Base-by-base conservation (phyloP, 1,140 invertebrate genomes). In the Andrena cerasifolii region DNA sequence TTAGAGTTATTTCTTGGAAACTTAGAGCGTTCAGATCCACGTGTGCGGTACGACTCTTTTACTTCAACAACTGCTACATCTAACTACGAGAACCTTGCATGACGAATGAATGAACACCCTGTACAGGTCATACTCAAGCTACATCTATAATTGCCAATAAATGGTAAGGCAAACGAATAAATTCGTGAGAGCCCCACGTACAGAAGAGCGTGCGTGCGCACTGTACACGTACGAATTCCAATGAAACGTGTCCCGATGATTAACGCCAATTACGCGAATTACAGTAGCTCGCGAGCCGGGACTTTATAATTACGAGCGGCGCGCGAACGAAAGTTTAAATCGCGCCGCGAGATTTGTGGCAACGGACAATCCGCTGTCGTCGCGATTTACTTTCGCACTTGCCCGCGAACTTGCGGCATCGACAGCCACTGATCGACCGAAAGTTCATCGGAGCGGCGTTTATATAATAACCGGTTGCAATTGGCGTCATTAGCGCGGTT, bases 401-500 rank as follows among this genome's bases (percentile, higher is more conserved):
- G 51, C 21, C 4, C 16, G 40, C 40, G 40, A 63, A 63, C 33
- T 51, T n/a, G 8, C 12, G 14, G 33, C 40, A 3, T 18, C 14
- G n/a, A 53, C 21, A 21, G 31, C 40, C 16, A 33, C 56, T 26
- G 62, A 67, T 58, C 31, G 54, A 73, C 36, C 54, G 24, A 83
- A 81, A 73, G 12, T 54, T 43, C 2, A 63, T 14, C 8, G 4
- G 63, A 16, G 31, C 33, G 24, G 51, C 53, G 14, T 76, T 68
- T 75, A 75, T 74, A 49, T 77, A 82, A 79, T 63, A 66, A 74
- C 45, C 63, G 63, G 61, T 84, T 75, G 62, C 49, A 79, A 75
- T 75, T 49, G 28, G 36, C 8, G 59, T 74, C 28, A 68, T 81
- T 66, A 76, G 47, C 26, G 12, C 28, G 51, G 2, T 3, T 18